Conservation (phyloP, 2,797 vertebrate genomes). For the Myioborus melanocephalus region DNA sequence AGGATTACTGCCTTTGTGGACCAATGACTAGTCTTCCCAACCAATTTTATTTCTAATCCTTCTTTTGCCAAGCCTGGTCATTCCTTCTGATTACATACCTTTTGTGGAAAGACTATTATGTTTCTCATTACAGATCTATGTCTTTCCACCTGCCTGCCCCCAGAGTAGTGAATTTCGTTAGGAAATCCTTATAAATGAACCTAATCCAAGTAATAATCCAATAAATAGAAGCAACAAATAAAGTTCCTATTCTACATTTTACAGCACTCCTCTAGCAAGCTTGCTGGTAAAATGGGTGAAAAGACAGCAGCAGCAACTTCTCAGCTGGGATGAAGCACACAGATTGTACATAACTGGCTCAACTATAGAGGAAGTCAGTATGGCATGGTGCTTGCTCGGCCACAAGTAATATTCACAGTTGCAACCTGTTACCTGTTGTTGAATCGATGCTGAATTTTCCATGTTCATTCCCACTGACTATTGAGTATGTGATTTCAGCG, state of each 20-base stretch:
- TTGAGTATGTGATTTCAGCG: constrained; percentile 89
- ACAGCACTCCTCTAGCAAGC: not conserved
- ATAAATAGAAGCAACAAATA: not conserved
- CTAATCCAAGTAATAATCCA: not conserved
- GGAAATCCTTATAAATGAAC: not conserved
- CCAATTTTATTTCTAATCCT: not conserved
- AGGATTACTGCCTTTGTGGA: not conserved
- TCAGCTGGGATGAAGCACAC: not conserved
- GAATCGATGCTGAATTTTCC: constrained; percentile 92
- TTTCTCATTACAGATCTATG: not conserved
- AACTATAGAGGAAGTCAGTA: not conserved
- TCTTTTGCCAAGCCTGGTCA: not conserved
- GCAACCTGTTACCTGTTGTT: constrained; percentile 80
- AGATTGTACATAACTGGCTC: not conserved
- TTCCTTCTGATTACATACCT: not conserved
- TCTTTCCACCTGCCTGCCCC: not conserved
- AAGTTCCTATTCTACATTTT: not conserved
- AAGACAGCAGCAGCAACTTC: not conserved
- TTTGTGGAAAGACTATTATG: not conserved
- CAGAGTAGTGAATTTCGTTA: not conserved
- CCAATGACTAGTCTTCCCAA: not conserved
- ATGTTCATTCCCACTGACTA: constrained; percentile 92
- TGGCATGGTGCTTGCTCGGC: not conserved
- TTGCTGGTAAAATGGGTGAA: not conserved
- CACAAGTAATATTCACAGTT: not conserved